These are phyloP conservation scores for Mythimna vitellina DNA, from an alignment of 2,888 invertebrate species.

Conservation along the genomic window DNA sequence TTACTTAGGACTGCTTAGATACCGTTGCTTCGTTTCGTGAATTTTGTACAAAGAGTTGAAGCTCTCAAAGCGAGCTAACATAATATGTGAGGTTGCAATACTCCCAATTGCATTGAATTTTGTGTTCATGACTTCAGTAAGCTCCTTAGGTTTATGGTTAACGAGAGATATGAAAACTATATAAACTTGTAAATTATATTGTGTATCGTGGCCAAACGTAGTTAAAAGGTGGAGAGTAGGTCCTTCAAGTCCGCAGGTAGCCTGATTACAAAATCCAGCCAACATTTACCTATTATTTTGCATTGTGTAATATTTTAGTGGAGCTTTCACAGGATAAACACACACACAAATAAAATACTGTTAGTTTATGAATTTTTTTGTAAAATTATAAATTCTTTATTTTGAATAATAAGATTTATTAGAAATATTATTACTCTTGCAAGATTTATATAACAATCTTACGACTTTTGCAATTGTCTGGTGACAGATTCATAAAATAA, in stretches of 20 bases:
- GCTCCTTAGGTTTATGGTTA: conserved; percentile 21
- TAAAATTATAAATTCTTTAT: too few species aligned
- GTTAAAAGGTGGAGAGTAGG: not conserved
- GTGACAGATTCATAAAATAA: not conserved
- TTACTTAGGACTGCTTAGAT: conserved; percentile 33
- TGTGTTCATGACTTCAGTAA: conserved; percentile 33
- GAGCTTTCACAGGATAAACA: too few species aligned
- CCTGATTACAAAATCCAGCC: not conserved
- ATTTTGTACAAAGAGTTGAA: conserved; percentile 5
- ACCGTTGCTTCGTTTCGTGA: conserved; percentile 11
- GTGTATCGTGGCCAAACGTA: not conserved
- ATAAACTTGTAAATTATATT: not conserved
- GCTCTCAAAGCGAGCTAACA: conserved; percentile 3
- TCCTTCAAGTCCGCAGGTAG: not conserved
- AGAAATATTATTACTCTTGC: too few species aligned
- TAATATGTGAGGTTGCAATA: conserved; percentile 16
- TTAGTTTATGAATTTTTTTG: too few species aligned
- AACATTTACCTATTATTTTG: not conserved
- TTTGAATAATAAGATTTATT: too few species aligned
- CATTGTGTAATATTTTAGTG: not conserved
- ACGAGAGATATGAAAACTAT: not conserved
- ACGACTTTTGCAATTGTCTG: too few species aligned
- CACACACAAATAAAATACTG: too few species aligned
- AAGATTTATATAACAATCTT: too few species aligned
- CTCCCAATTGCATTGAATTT: conserved; percentile 15